These are phyloP conservation scores for Addax nasomaculatus DNA, from an alignment of 2,113 vertebrate species.

Conservation along the genomic window DNA sequence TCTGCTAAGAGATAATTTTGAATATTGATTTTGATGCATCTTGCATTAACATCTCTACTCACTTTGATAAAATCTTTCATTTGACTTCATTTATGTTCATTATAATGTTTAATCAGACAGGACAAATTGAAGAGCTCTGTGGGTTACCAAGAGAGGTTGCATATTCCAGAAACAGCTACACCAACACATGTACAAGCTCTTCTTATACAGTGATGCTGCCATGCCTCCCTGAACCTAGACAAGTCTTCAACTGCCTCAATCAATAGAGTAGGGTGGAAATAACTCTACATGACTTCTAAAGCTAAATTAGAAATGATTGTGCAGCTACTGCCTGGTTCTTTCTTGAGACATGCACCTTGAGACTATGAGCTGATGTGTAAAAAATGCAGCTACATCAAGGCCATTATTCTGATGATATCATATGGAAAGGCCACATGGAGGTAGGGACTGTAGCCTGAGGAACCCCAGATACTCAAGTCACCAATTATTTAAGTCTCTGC, in stretches of 20 bases:
- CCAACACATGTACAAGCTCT: background rate
- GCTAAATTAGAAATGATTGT: background rate
- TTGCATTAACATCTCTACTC: constrained; percentile 13
- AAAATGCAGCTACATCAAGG: background rate
- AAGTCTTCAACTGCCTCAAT: background rate
- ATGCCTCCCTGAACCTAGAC: background rate
- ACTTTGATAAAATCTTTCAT: constrained; percentile 42
- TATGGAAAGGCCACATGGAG: background rate
- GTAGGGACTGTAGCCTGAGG: background rate
- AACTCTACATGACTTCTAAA: background rate
- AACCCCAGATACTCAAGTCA: background rate
- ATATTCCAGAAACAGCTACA: background rate
- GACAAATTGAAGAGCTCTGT: background rate
- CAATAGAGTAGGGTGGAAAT: background rate
- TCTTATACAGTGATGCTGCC: background rate
- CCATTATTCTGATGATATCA: background rate
- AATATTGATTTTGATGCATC: constrained; percentile 46
- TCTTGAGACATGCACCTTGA: background rate
- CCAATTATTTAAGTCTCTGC: background rate
- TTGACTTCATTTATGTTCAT: constrained; percentile 35
- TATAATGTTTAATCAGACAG: constrained; percentile 54
- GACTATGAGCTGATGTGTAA: background rate
- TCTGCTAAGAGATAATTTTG: constrained; percentile 35
- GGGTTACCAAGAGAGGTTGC: constrained; percentile 10
- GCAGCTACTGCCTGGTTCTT: background rate